phyloP scores from a whole-genome alignment of 2,888 invertebrate species.

The Fragum fragum region DNA sequence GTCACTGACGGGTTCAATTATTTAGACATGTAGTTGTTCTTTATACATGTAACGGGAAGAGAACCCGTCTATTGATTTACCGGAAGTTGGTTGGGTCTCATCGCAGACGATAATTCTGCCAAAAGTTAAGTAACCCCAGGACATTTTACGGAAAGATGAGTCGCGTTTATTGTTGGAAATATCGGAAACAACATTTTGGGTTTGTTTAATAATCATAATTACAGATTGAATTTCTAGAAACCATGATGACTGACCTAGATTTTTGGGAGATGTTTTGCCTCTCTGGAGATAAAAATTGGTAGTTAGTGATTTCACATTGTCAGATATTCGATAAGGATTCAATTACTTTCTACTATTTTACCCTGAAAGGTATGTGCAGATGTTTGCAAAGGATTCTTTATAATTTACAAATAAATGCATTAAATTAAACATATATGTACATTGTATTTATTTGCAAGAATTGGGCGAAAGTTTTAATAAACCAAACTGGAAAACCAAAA shows the following conservation, averaged over 20 bases:
- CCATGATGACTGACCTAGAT: not conserved
- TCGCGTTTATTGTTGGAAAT: constrained; percentile 6
- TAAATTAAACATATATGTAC: no score
- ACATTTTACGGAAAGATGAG: constrained; percentile 7
- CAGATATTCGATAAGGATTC: no score
- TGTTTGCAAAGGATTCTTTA: no score
- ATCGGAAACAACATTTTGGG: not conserved
- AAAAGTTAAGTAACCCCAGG: constrained; percentile 17
- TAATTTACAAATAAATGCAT: no score
- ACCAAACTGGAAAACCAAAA: no score
- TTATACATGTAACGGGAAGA: constrained; percentile 16
- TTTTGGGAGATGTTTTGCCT: not conserved
- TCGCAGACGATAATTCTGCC: constrained; percentile 9
- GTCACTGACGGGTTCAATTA: constrained; percentile 28
- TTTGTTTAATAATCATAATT: not conserved
- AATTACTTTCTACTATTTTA: no score
- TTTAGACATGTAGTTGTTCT: constrained; percentile 27
- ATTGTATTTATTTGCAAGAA: no score
- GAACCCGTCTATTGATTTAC: constrained; percentile 29
- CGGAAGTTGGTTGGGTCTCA: constrained; percentile 20
- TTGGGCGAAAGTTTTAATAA: no score
- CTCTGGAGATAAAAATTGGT: not conserved
- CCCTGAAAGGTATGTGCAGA: no score
- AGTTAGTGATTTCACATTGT: no score
- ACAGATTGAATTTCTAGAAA: not conserved